These are phyloP conservation scores for Leptinotarsa defecta DNA, from an alignment of 1,140 invertebrate species.

Conservation along the genomic window DNA sequence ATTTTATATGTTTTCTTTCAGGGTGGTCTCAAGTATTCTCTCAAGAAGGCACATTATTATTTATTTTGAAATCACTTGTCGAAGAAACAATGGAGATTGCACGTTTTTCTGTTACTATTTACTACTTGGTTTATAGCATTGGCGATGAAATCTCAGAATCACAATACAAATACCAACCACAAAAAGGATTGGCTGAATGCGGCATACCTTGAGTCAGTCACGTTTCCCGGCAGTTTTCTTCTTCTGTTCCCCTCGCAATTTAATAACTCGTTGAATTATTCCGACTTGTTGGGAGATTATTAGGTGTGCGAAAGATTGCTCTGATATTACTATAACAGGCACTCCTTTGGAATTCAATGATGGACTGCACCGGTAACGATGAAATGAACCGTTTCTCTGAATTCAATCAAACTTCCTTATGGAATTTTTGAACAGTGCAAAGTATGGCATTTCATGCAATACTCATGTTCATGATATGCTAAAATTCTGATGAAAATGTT, in stretches of 20 bases:
- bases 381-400: too few species aligned
- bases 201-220: slow-evolving; percentile 3
- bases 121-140: background rate
- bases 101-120: background rate
- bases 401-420: too few species aligned
- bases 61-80: background rate
- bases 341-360: background rate
- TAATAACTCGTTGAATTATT: slow-evolving; percentile 1
- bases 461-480: too few species aligned
- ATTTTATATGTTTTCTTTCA: too few species aligned
- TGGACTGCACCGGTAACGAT: background rate
- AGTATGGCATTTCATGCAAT: too few species aligned
- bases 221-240: background rate
- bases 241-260: background rate
- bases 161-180: background rate
- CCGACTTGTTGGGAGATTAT: background rate
- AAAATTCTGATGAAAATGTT: too few species aligned
- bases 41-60: too few species aligned
- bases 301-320: background rate
- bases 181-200: background rate
- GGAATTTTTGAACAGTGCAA: too few species aligned
- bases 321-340: background rate
- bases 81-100: slow-evolving; percentile 4
- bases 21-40: too few species aligned
- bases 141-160: background rate